These are phyloP conservation scores for Acanthis flammea DNA, from an alignment of 2,797 vertebrate genomes.

Conservation along the genomic window DNA sequence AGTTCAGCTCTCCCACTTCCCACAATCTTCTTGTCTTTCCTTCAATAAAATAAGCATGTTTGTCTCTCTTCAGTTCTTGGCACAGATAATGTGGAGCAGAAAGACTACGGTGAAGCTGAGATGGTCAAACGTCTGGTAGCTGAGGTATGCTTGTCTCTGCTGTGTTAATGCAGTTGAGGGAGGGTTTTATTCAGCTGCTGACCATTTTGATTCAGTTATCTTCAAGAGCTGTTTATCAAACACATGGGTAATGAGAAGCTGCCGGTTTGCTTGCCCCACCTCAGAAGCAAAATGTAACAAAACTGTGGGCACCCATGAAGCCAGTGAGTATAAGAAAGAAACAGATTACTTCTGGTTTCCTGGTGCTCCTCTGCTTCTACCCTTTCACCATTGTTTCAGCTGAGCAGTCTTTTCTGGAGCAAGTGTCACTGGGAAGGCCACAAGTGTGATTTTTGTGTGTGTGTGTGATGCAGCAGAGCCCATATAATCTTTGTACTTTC, in stretches of 20 bases:
- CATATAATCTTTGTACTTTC: not conserved
- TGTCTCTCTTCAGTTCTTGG: constrained; percentile 83
- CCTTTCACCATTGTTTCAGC: not conserved
- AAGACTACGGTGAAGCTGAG: constrained; percentile 89
- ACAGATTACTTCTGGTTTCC: not conserved
- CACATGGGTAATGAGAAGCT: not conserved
- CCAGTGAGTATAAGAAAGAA: not conserved
- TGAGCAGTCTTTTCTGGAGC: not conserved
- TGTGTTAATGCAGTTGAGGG: not conserved
- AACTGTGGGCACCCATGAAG: not conserved
- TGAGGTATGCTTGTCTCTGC: constrained; percentile 79
- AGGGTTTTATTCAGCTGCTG: not conserved
- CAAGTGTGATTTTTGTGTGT: not conserved
- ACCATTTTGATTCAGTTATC: not conserved
- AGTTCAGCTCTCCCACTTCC: not conserved
- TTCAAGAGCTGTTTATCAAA: not conserved
- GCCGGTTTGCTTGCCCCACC: not conserved
- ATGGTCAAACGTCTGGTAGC: constrained; percentile 91
- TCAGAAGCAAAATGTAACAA: not conserved
- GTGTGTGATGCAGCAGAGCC: not conserved
- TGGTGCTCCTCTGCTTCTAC: not conserved
- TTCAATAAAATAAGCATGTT: not conserved
- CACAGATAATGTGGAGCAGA: constrained; percentile 84
- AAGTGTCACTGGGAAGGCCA: not conserved
- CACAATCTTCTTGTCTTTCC: not conserved